phyloP scores from a whole-genome alignment of 2,888 invertebrate species.

The Limnephilus lunatus region DNA sequence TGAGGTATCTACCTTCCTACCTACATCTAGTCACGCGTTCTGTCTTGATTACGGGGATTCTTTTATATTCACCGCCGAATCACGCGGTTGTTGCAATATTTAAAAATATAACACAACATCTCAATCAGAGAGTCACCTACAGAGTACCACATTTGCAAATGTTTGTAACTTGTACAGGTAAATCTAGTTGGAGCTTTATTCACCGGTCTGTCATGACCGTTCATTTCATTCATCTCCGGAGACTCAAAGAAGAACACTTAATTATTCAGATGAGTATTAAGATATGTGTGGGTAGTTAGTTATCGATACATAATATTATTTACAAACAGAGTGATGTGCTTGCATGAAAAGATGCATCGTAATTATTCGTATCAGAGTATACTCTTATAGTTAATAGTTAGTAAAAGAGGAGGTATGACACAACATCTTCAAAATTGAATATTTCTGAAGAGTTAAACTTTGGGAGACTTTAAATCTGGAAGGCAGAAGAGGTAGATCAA shows the following conservation, averaged over 20 bases:
- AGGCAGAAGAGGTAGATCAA: neutral
- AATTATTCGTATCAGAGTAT: neutral
- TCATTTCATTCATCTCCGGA: neutral
- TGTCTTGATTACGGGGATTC: neutral
- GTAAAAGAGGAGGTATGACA: neutral
- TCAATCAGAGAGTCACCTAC: constrained; percentile 60
- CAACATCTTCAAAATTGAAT: neutral
- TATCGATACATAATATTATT: neutral
- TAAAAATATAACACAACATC: constrained; percentile 55
- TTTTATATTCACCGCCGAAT: constrained; percentile 16
- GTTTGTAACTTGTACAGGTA: constrained; percentile 43
- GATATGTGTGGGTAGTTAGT: neutral
- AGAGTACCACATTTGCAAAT: constrained; percentile 56
- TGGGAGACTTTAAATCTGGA: neutral
- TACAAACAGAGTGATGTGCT: neutral
- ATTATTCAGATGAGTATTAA: neutral
- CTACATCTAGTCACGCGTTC: neutral
- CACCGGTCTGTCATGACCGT: constrained; percentile 45
- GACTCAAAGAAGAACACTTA: neutral
- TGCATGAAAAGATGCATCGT: neutral
- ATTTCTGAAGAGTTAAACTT: neutral
- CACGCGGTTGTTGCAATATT: constrained; percentile 28
- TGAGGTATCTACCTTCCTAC: too few relatives aligned
- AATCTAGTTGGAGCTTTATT: constrained; percentile 45
- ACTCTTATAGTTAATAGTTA: neutral